These are phyloP conservation scores for Ectemnius cavifrons DNA, from an alignment of 2,888 invertebrate genomes.

Conservation along the genomic window DNA sequence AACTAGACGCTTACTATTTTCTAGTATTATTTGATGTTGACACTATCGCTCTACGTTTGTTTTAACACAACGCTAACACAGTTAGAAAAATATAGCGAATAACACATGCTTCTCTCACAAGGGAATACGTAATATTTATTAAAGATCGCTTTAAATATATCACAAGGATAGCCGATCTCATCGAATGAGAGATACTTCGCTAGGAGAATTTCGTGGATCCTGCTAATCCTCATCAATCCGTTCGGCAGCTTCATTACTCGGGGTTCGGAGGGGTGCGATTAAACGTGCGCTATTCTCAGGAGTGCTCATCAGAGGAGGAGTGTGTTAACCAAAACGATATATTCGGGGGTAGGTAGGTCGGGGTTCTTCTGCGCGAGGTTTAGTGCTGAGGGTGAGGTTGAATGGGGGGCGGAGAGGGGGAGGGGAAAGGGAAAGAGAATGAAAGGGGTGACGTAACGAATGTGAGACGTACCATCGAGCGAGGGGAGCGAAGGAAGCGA, in stretches of 20 bases:
- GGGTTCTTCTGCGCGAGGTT: slow-evolving; percentile 15
- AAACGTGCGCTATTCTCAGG: slow-evolving; percentile 6
- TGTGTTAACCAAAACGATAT: slow-evolving; percentile 31
- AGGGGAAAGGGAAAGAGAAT: slow-evolving; percentile 22
- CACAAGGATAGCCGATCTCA: too few relatives aligned
- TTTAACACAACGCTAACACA: too few relatives aligned
- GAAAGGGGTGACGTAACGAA: slow-evolving; percentile 38
- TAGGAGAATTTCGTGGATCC: neutral
- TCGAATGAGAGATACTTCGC: too few relatives aligned
- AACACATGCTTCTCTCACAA: too few relatives aligned
- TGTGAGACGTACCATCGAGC: slow-evolving; percentile 42
- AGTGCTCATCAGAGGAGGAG: slow-evolving; percentile 11
- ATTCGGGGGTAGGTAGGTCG: slow-evolving; percentile 1
- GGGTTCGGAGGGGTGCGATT: neutral
- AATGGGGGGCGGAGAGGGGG: too few relatives aligned
- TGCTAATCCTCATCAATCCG: slow-evolving; percentile 18
- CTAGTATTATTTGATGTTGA: too few relatives aligned
- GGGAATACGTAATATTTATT: too few relatives aligned
- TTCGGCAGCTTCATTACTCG: slow-evolving; percentile 25
- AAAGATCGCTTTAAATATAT: too few relatives aligned
- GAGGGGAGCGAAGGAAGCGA: slow-evolving; percentile 16
- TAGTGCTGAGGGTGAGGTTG: neutral
- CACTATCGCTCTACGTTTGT: too few relatives aligned
- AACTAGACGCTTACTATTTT: too few relatives aligned
- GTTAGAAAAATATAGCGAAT: too few relatives aligned